Evolutionary conservation across 2,888 invertebrate genomes (phyloP), one percentile per base, ranked within the genome.

Genomic region (Apomyelois bistriatella): DNA sequence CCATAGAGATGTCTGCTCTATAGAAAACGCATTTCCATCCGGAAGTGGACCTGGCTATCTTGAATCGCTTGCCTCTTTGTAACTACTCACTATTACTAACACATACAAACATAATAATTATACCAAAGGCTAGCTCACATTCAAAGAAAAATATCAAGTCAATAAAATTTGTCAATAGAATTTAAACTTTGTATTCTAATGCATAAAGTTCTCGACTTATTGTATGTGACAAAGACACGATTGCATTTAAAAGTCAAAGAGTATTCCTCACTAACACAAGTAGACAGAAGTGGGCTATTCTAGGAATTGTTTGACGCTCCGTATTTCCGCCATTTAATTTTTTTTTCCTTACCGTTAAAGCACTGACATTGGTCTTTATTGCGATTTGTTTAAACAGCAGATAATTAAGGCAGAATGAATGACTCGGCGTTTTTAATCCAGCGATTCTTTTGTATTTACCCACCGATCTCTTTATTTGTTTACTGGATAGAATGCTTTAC

Each of bases 311-410:
- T 79, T 76, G 78, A 79, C 74, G 70, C 70, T 71, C 74, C 66
- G 71, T 73, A 68, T 66, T 75, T 73, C 71, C 67, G 69, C 59
- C 65, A 65, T 68, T 76, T 80, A 81, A 63, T 70, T 76, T 80
- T 78, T 76, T 69, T 67, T 54, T 72, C 65, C 56, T 60, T 60
- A 60, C 70, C 64, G 67, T 70, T 62, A 65, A 68, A 73, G 69
- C 63, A 67, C 69, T 68, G 71, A 65, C 66, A 66, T 70, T 70
- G 69, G 68, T 78, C 76, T 79, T 80, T 78, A 82, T 83, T 82
- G 79, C 80, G 80, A 83, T 85, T 82, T 87, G 82, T 88, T 88
- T 88, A 85, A 88, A 86, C 82, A 85, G 79, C 71, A 78, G 78
- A 86, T 85, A 88, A 90, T 90, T 88, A 89, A 88, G 78, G 73